Conservation (phyloP, 1,140 invertebrate genomes). For the Dendrolimus kikuchii region DNA sequence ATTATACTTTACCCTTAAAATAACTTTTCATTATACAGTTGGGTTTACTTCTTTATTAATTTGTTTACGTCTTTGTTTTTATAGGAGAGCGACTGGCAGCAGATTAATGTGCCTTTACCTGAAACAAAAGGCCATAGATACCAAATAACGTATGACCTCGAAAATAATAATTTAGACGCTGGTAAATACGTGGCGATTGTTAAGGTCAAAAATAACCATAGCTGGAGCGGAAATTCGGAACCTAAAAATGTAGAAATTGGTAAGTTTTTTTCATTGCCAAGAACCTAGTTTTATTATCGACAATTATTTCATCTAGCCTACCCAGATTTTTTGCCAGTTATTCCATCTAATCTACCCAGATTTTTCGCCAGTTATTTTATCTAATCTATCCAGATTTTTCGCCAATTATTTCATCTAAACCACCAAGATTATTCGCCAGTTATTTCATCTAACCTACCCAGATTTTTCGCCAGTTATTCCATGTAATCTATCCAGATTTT, state of each 20-base stretch:
- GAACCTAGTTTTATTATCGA: neutral
- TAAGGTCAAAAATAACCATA: slow-evolving; percentile 42
- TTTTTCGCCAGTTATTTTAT: neutral
- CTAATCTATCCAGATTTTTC: no score
- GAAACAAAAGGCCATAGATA: slow-evolving; percentile 23
- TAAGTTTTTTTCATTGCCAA: slow-evolving; percentile 10
- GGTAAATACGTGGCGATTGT: slow-evolving; percentile 40
- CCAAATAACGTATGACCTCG: slow-evolving; percentile 26
- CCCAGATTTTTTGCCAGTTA: neutral
- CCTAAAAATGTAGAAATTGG: slow-evolving; percentile 32
- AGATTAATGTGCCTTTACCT: slow-evolving; percentile 28
- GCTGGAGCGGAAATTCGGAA: slow-evolving; percentile 32
- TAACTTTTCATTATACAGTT: no score
- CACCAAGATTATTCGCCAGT: neutral
- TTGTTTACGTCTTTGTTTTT: neutral
- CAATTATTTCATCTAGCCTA: neutral
- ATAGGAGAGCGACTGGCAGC: slow-evolving; percentile 29
- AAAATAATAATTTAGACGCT: slow-evolving; percentile 18
- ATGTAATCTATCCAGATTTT: no score
- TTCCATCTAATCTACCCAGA: neutral
- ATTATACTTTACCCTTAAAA: no score
- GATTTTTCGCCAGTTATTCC: slow-evolving; percentile 1
- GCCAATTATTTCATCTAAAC: neutral
- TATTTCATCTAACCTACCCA: neutral
- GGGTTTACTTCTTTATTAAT: no score